phyloP scores from a whole-genome alignment of 2,888 invertebrate genomes.

The Plagodis dolabraria region DNA sequence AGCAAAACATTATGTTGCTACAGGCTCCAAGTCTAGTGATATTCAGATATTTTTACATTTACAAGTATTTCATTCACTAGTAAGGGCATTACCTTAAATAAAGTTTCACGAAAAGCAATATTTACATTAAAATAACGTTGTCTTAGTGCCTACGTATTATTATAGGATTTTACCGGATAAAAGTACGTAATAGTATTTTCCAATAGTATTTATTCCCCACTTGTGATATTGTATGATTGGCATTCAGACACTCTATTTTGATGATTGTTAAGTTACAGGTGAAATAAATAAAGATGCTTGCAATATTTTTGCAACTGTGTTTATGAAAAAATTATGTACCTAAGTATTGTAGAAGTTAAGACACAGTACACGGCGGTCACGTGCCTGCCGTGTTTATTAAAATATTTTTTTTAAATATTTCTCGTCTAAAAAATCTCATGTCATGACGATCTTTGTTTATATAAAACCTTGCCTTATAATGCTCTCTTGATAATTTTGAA shows the following conservation, averaged over 20 bases:
- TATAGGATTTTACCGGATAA: slow-evolving; percentile 47
- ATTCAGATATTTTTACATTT: slow-evolving; percentile 16
- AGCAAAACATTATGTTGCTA: slow-evolving; percentile 12
- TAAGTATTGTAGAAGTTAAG: not conserved
- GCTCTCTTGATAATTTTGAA: slow-evolving; percentile 79
- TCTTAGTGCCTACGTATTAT: slow-evolving; percentile 60
- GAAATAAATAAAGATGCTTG: slow-evolving; percentile 10
- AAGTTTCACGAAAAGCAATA: slow-evolving; percentile 45
- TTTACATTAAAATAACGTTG: slow-evolving; percentile 38
- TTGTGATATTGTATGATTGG: slow-evolving; percentile 59
- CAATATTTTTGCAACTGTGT: slow-evolving; percentile 7
- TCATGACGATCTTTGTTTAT: slow-evolving; percentile 49
- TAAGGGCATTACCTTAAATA: slow-evolving; percentile 50
- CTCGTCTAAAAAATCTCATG: slow-evolving; percentile 48
- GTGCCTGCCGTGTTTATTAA: not conserved
- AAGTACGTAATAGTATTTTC: slow-evolving; percentile 41
- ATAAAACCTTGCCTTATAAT: slow-evolving; percentile 77
- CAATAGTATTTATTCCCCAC: slow-evolving; percentile 50
- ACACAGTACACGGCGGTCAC: not conserved
- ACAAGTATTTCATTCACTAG: slow-evolving; percentile 43
- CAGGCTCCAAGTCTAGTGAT: slow-evolving; percentile 19
- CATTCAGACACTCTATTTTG: slow-evolving; percentile 32
- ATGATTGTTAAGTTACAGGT: slow-evolving; percentile 32
- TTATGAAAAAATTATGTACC: not conserved
- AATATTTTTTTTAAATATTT: not conserved